Conservation (phyloP, 1,140 invertebrate species). For the Heliconius congener region DNA sequence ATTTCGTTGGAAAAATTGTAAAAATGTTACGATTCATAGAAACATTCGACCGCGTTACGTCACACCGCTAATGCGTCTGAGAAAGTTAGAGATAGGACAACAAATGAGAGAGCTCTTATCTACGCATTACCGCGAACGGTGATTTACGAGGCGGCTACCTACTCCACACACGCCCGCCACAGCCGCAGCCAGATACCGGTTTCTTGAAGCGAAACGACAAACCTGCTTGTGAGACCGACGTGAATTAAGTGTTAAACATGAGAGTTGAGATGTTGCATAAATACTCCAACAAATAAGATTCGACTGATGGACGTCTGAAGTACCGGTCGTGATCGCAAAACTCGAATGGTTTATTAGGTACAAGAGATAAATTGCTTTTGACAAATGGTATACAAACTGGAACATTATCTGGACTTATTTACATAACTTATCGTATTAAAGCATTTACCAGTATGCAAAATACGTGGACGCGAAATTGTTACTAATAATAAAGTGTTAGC, state of each 20-base stretch:
- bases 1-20: constrained; percentile 14
- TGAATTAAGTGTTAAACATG: constrained; percentile 68
- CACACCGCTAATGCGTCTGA: constrained; percentile 33
- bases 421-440: constrained; percentile 22
- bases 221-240: constrained; percentile 62
- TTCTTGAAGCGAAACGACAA: constrained; percentile 56
- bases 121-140: constrained; percentile 70
- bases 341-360: not conserved
- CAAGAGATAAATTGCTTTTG: constrained; percentile 36
- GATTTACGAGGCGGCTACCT: constrained; percentile 70
- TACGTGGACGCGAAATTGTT: constrained; percentile 7
- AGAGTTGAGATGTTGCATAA: constrained; percentile 52
- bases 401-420: constrained; percentile 14
- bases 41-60: constrained; percentile 23
- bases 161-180: constrained; percentile 36
- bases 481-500: constrained; percentile 8
- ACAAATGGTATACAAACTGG: constrained; percentile 30
- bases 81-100: constrained; percentile 46
- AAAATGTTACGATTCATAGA: constrained; percentile 11
- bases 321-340: constrained; percentile 19
- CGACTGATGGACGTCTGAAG: constrained; percentile 36
- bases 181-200: constrained; percentile 50
- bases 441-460: constrained; percentile 17
- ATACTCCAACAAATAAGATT: constrained; percentile 46
- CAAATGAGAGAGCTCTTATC: constrained; percentile 76